These are phyloP conservation scores for Drosophila grimshawi DNA, from an alignment of 1,140 invertebrate genomes.

Conservation along the genomic window DNA sequence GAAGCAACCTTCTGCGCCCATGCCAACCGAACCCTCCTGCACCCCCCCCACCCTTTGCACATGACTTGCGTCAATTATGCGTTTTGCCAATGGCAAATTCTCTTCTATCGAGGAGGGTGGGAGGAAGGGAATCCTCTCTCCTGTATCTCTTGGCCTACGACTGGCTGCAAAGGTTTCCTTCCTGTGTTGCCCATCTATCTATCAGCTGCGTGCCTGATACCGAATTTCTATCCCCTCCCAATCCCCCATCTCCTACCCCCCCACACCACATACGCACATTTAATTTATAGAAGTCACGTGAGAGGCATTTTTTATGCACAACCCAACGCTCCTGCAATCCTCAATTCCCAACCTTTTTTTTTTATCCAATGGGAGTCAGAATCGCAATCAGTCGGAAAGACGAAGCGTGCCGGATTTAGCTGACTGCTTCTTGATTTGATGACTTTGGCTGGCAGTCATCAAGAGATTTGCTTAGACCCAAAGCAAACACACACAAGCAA, in stretches of 20 bases:
- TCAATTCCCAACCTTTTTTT: background rate
- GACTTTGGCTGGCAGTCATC: conserved; percentile 48
- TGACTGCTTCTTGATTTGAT: conserved; percentile 55
- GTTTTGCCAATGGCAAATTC: conserved; percentile 31
- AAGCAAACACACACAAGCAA: conserved; percentile 8
- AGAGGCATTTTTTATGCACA: conserved; percentile 66
- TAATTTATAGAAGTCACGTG: conserved; percentile 76
- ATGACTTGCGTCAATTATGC: conserved; percentile 73
- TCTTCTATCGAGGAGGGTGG: background rate
- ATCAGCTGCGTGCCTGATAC: conserved; percentile 44
- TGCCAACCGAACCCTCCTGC: no score
- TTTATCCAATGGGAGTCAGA: background rate
- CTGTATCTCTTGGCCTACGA: conserved; percentile 41
- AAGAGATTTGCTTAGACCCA: conserved; percentile 38
- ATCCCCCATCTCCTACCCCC: background rate
- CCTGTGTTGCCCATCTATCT: conserved; percentile 37
- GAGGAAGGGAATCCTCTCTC: conserved; percentile 2
- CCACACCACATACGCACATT: conserved; percentile 50
- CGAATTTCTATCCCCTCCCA: conserved; percentile 13
- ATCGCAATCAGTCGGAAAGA: conserved; percentile 48
- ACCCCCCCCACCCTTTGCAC: conserved; percentile 13
- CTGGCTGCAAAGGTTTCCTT: conserved; percentile 50
- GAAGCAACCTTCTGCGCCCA: background rate
- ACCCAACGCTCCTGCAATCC: background rate
- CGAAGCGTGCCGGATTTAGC: conserved; percentile 47